phyloP scores from a whole-genome alignment of 2,113 vertebrate genomes.

The Calypte anna region DNA sequence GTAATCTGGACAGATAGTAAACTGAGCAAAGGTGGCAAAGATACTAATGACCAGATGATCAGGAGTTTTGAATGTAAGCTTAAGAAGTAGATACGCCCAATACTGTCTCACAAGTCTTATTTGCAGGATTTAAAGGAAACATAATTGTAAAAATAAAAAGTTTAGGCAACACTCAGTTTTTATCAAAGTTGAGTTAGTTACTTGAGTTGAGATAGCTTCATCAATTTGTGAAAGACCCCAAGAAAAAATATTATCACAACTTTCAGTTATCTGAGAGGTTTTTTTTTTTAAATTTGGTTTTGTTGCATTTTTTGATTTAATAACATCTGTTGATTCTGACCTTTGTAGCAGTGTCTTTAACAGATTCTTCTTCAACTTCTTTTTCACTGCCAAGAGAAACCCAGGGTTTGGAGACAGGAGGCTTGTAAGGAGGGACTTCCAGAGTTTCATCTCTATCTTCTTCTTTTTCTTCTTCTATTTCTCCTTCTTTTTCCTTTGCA shows the following conservation, averaged over 20 bases:
- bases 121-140: neutral
- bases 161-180: neutral
- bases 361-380: conserved; percentile 89
- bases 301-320: neutral
- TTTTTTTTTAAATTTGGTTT: neutral
- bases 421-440: conserved; percentile 56
- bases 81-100: neutral
- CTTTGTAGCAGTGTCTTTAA: conserved; percentile 75
- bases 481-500: conserved; percentile 46
- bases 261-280: neutral
- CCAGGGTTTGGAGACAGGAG: conserved; percentile 81
- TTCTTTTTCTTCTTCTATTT: conserved; percentile 53
- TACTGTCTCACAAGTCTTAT: neutral
- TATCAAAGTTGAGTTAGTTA: neutral
- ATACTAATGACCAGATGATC: neutral
- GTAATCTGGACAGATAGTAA: neutral
- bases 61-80: neutral
- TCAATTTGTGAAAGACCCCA: neutral
- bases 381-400: conserved; percentile 88
- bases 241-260: neutral
- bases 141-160: neutral
- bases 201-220: neutral
- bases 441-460: conserved; percentile 51
- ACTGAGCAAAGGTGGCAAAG: neutral
- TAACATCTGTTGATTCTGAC: conserved; percentile 61